phyloP scores from a whole-genome alignment of 2,113 vertebrate species.

The Rana temporaria region DNA sequence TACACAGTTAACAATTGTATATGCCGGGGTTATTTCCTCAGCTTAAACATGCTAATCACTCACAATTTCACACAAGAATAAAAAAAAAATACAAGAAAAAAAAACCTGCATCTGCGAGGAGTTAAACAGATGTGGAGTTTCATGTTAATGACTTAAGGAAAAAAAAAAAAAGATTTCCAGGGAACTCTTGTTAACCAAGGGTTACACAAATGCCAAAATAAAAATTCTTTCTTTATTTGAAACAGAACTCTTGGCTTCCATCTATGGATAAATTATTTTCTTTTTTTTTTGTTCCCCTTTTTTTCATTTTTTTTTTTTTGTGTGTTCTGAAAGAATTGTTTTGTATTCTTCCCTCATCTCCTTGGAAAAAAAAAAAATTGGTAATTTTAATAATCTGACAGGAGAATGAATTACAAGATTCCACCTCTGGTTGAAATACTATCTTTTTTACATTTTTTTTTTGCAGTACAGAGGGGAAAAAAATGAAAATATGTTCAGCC shows the following conservation, averaged over 20 bases:
- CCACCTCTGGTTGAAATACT: conserved; percentile 59
- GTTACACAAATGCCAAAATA: conserved; percentile 66
- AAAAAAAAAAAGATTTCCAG: conserved; percentile 48
- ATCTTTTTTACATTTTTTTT: conserved; percentile 30
- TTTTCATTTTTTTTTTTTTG: conserved; percentile 60
- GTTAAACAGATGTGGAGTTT: conserved; percentile 58
- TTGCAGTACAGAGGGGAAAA: conserved; percentile 53
- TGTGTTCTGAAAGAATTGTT: conserved; percentile 57
- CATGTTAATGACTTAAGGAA: conserved; percentile 58
- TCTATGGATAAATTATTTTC: conserved; percentile 56
- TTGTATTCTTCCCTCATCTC: conserved; percentile 60
- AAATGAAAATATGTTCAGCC: conserved; percentile 72
- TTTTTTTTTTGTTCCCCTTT: conserved; percentile 65
- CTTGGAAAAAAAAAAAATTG: conserved; percentile 49
- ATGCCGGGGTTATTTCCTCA: not conserved
- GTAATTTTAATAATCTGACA: conserved; percentile 71
- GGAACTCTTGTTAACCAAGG: conserved; percentile 53
- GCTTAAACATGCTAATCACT: not conserved
- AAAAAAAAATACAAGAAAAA: not conserved
- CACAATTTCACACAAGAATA: conserved; percentile 45
- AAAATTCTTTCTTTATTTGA: conserved; percentile 66
- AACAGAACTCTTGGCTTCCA: conserved; percentile 62
- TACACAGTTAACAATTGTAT: not conserved
- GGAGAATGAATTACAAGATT: conserved; percentile 56
- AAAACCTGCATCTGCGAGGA: conserved; percentile 56